phyloP scores from a whole-genome alignment of 2,113 vertebrate species.

The Brachyistius frenatus region DNA sequence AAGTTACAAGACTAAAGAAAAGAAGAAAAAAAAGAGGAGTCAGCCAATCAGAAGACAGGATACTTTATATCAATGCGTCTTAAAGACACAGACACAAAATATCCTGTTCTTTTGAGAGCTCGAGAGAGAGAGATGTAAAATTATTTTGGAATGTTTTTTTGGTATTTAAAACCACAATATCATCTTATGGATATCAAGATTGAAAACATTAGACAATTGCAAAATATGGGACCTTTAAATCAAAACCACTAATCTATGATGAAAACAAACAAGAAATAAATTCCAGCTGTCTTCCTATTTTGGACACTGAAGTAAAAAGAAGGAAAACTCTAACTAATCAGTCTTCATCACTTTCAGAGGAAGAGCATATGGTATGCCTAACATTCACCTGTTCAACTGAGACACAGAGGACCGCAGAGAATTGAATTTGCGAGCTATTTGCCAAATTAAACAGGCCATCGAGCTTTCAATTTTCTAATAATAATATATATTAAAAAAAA shows the following conservation, averaged over 20 bases:
- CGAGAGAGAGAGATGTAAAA: no score
- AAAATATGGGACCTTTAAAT: not conserved
- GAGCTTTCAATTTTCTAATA: not conserved
- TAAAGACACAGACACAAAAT: no score
- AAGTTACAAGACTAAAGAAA: no score
- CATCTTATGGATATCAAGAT: no score
- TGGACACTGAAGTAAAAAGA: not conserved
- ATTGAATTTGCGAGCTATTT: not conserved
- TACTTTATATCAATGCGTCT: no score
- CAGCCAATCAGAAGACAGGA: no score
- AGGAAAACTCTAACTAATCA: not conserved
- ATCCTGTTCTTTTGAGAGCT: no score
- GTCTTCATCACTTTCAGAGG: not conserved
- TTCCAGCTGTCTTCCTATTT: not conserved
- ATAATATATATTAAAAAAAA: slow-evolving; percentile 7
- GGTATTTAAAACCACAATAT: no score
- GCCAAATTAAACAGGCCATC: slow-evolving; percentile 30
- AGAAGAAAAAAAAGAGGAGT: no score
- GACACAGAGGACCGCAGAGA: slow-evolving; percentile 1
- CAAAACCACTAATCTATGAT: not conserved
- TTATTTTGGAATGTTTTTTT: no score
- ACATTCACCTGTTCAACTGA: not conserved
- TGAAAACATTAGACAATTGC: no score
- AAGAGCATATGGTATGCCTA: not conserved
- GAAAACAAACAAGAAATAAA: not conserved